phyloP scores from a whole-genome alignment of 2,797 vertebrate species.

The Coracias cyanogaster region DNA sequence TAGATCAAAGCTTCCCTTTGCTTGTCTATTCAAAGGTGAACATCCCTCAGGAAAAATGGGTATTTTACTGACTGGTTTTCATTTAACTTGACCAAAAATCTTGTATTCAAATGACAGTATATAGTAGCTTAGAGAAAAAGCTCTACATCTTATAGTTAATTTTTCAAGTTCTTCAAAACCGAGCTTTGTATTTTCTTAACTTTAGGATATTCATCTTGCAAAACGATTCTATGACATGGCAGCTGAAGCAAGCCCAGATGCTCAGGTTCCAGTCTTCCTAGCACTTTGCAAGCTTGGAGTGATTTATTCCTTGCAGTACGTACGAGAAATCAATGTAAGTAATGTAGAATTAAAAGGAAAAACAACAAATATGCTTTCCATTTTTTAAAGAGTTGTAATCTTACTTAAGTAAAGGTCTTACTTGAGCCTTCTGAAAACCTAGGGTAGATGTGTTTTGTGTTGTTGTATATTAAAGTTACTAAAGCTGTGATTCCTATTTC shows the following conservation, averaged over 20 bases:
- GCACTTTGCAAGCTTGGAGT: conserved; percentile 94
- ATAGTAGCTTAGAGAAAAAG: background rate
- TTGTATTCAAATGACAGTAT: background rate
- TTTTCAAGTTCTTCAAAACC: background rate
- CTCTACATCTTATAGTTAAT: background rate
- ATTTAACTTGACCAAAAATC: background rate
- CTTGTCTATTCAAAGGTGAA: background rate
- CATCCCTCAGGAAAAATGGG: background rate
- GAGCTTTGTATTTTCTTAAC: conserved; percentile 3
- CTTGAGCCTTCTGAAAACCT: background rate
- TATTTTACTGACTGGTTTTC: background rate
- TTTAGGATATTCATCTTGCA: conserved; percentile 95
- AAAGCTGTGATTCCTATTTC: background rate
- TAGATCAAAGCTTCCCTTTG: background rate
- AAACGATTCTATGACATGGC: conserved; percentile 99
- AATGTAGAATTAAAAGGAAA: background rate
- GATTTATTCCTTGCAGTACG: conserved; percentile 91
- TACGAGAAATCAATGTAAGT: conserved; percentile 94
- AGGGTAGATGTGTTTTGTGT: background rate
- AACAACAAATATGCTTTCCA: background rate
- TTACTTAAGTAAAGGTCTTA: background rate
- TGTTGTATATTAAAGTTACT: background rate
- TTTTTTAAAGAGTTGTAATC: background rate
- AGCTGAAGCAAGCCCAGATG: conserved; percentile 96
- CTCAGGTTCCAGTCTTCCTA: conserved; percentile 96